Percentiles rank a stretch among this genome's conserved stretches.
These are phyloP conservation scores for Pelecanoides urinatrix DNA, from an alignment of 2,113 vertebrate genomes.

Conservation along the genomic window DNA sequence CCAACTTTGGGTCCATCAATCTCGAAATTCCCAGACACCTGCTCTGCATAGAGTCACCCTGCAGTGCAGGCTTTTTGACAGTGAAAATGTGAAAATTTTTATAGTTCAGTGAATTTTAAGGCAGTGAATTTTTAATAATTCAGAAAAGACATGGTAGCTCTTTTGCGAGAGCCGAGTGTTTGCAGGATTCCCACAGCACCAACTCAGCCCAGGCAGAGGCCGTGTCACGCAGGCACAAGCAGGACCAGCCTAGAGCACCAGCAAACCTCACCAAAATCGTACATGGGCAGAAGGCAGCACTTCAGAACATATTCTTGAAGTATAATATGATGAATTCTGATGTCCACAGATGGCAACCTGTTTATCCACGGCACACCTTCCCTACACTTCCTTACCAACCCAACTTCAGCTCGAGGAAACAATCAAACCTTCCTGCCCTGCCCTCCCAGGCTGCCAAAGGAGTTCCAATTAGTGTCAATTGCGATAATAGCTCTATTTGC, in stretches of 20 bases:
- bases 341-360: background rate
- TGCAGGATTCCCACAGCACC: background rate
- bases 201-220: background rate
- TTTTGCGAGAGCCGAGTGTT: background rate
- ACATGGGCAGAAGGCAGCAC: background rate
- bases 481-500: constrained; percentile 55
- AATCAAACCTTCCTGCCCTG: constrained; percentile 56
- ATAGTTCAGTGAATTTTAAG: background rate
- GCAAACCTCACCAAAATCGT: background rate
- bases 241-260: background rate
- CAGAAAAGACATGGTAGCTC: background rate
- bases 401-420: constrained; percentile 22
- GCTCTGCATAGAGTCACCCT: background rate
- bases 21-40: background rate
- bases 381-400: background rate
- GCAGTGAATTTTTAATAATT: background rate
- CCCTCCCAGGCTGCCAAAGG: constrained; percentile 41
- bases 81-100: background rate
- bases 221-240: fast-evolving
- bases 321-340: background rate
- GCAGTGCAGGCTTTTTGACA: background rate
- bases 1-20: background rate
- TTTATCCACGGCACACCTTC: background rate
- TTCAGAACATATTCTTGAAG: background rate
- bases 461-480: constrained; percentile 56